Conservation (phyloP, 2,113 vertebrate species). For the Sapajus apella region DNA sequence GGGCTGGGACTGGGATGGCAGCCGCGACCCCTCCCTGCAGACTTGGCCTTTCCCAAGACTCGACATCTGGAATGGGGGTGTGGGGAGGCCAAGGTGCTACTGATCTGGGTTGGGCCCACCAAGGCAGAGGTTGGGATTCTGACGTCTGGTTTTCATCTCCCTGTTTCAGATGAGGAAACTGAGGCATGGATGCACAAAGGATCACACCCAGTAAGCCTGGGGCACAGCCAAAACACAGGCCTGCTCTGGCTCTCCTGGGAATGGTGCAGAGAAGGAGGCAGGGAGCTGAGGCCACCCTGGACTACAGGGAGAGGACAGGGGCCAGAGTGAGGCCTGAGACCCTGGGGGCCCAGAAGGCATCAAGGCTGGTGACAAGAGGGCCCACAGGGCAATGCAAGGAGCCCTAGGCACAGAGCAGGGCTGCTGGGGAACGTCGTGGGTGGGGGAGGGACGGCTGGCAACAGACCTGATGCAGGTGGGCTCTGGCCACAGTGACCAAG, state of each 20-base stretch:
- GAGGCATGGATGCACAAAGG: neutral
- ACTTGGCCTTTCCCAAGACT: neutral
- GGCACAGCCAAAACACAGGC: neutral
- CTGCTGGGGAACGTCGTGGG: accelerated
- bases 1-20: neutral
- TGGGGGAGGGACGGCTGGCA: neutral
- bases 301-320: neutral
- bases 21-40: neutral
- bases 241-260: neutral
- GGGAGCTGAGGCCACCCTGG: neutral
- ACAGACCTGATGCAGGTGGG: neutral
- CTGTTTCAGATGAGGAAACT: slow-evolving; percentile 8
- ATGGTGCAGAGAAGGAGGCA: neutral
- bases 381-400: neutral
- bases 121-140: neutral
- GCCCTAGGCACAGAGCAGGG: neutral
- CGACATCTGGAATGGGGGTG: neutral
- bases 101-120: neutral
- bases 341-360: neutral
- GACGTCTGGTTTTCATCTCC: neutral
- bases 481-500: neutral
- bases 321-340: neutral
- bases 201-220: neutral
- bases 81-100: accelerated
- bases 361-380: neutral